Conservation (phyloP, 2,797 vertebrate species). For the Microhierax caerulescens region DNA sequence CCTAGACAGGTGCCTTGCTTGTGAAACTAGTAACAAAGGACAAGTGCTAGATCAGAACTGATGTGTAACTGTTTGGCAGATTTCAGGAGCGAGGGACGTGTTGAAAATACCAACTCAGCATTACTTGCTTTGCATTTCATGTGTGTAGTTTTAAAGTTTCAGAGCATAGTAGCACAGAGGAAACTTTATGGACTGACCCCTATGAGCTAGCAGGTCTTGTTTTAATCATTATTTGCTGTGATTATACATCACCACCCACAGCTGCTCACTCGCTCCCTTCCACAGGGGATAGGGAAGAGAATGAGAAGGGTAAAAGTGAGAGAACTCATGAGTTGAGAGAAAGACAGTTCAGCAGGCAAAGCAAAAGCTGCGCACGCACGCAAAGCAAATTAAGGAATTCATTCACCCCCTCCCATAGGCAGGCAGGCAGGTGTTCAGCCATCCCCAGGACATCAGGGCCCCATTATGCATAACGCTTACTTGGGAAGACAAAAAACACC, state of each 20-base stretch:
- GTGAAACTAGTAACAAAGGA: not conserved
- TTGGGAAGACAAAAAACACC: not conserved
- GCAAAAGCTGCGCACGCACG: accelerated
- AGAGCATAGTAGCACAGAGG: not conserved
- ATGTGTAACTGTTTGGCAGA: not conserved
- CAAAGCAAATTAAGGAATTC: not conserved
- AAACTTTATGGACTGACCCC: not conserved
- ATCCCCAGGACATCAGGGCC: not conserved
- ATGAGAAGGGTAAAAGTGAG: accelerated
- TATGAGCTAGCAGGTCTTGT: not conserved
- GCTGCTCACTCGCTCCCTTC: accelerated
- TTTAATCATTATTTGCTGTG: not conserved
- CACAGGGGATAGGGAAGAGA: not conserved
- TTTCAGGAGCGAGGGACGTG: not conserved
- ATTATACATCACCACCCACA: accelerated
- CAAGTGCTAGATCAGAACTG: not conserved
- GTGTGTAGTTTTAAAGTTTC: not conserved
- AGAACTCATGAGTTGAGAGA: accelerated
- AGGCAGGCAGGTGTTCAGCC: not conserved
- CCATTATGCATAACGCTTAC: accelerated
- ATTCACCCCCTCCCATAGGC: accelerated
- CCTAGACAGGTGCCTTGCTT: not conserved
- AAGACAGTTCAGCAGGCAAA: not conserved
- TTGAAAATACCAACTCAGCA: accelerated
- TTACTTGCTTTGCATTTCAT: accelerated